phyloP scores from a whole-genome alignment of 2,797 vertebrate genomes.

The Oryzias dopingdopingensis region DNA sequence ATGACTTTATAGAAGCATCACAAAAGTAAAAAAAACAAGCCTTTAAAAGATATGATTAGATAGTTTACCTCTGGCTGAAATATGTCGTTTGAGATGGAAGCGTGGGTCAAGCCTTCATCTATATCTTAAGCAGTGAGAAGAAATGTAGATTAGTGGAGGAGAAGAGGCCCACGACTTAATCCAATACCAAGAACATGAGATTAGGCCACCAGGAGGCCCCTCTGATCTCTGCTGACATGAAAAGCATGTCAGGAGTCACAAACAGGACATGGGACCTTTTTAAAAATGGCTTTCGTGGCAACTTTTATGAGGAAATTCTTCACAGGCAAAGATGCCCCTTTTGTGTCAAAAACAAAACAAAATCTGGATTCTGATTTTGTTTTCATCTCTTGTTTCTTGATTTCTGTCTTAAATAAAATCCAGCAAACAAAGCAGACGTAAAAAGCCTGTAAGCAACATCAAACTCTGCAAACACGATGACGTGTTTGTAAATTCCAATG shows the following conservation, averaged over 20 bases:
- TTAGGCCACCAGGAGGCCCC: constrained; percentile 12
- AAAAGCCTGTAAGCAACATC: no score
- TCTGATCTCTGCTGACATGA: constrained; percentile 26
- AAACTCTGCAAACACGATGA: not conserved
- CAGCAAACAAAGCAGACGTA: no score
- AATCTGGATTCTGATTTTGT: no score
- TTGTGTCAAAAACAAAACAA: no score
- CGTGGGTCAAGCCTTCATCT: not conserved
- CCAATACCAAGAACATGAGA: constrained; percentile 14
- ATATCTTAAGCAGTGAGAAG: not conserved
- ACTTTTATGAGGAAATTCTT: no score
- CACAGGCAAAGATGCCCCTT: no score
- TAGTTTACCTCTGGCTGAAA: not conserved
- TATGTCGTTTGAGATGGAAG: not conserved
- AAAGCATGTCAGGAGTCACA: constrained; percentile 15
- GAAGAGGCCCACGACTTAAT: constrained; percentile 19
- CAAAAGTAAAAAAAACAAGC: not conserved
- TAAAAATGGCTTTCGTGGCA: no score
- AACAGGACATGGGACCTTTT: not conserved
- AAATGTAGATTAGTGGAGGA: constrained; percentile 13
- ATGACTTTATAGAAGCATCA: not conserved
- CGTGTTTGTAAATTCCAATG: not conserved
- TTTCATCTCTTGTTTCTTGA: no score
- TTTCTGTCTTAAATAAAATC: no score
- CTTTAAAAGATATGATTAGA: not conserved